Evolutionary conservation across 2,797 vertebrate genomes (phyloP).

Genomic region (Gambelia wislizenii): DNA sequence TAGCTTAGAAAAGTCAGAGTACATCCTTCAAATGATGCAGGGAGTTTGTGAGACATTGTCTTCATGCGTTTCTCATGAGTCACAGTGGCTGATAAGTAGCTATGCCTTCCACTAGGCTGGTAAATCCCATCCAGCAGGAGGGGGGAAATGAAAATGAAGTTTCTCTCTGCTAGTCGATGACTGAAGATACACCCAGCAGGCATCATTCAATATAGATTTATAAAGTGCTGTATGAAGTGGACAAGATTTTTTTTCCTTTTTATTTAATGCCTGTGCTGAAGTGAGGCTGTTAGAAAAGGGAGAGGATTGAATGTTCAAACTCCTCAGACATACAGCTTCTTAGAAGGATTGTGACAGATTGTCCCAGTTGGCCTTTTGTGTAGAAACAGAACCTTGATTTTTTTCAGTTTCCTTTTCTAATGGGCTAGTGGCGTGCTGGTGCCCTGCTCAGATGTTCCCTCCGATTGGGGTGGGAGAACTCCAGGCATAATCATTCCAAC

Average conservation of each 20-base stretch:
- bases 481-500: background rate
- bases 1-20: too few species aligned
- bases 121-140: rapidly evolving
- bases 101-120: background rate
- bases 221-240: background rate
- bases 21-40: background rate
- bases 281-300: slow-evolving; percentile 16
- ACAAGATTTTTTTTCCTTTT: background rate
- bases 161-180: background rate
- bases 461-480: too few species aligned
- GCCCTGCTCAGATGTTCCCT: background rate
- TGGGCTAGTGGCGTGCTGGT: background rate
- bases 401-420: rapidly evolving
- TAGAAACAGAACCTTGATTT: rapidly evolving
- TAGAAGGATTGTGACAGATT: background rate
- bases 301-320: background rate
- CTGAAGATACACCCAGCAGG: background rate
- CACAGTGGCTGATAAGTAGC: rapidly evolving
- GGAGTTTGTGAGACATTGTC: background rate
- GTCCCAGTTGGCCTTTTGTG: background rate
- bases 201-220: background rate
- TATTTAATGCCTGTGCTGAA: slow-evolving; percentile 28
- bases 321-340: background rate
- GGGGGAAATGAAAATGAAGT: background rate
- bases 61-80: rapidly evolving